Conservation (phyloP, 2,113 vertebrate genomes). For the Hemichromis elongatus region DNA sequence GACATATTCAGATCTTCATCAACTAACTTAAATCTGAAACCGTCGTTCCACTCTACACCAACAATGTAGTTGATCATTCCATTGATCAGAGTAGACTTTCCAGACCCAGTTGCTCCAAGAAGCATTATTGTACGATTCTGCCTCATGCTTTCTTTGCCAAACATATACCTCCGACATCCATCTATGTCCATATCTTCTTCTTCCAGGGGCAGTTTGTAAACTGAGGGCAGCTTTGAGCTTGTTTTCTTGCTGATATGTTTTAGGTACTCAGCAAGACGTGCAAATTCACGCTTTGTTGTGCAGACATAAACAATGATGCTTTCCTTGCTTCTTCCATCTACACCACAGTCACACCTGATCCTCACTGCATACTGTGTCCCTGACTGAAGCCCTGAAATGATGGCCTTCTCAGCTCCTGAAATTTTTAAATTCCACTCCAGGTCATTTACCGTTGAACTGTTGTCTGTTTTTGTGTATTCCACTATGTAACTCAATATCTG, state of each 20-base stretch:
- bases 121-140: conserved; percentile 7
- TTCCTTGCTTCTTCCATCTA: conserved; percentile 15
- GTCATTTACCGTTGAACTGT: neutral
- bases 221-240: neutral
- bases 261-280: neutral
- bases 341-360: conserved; percentile 41
- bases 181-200: neutral
- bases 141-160: conserved; percentile 4
- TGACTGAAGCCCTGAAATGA: conserved; percentile 1
- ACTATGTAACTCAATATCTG: neutral
- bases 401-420: neutral
- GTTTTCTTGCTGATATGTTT: neutral
- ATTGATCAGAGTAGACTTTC: conserved; percentile 18
- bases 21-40: neutral
- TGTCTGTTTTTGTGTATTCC: neutral
- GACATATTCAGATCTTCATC: neutral
- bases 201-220: conserved; percentile 3
- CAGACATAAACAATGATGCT: neutral
- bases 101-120: neutral
- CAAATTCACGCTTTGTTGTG: neutral
- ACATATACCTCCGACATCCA: neutral
- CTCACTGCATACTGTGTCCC: conserved; percentile 23
- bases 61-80: conserved; percentile 35
- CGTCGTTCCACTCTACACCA: neutral
- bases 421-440: neutral